Evolutionary conservation across 2,888 invertebrate genomes (phyloP).

Genomic region (Plutella xylostella): DNA sequence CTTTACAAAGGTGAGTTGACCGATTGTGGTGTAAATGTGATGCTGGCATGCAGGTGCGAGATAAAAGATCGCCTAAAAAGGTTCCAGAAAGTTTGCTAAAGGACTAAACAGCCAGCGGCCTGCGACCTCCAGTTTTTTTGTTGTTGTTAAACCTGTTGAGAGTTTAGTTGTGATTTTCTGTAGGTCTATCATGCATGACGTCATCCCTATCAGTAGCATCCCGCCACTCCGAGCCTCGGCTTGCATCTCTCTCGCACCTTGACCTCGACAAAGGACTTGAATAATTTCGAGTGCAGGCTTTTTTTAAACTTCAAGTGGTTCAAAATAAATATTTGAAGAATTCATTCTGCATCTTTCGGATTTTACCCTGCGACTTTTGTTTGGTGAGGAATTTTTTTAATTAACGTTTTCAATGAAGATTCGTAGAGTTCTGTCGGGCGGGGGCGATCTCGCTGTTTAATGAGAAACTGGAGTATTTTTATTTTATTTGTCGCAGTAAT

Average conservation of each 20-base stretch:
- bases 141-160: slow-evolving; percentile 30
- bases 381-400: slow-evolving; percentile 27
- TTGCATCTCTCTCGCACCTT: slow-evolving; percentile 35
- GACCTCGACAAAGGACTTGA: slow-evolving; percentile 17
- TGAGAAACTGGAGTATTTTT: background rate
- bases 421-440: background rate
- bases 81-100: slow-evolving; percentile 5
- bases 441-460: background rate
- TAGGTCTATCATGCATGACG: slow-evolving; percentile 38
- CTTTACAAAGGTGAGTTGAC: slow-evolving; percentile 45
- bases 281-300: slow-evolving; percentile 15
- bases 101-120: background rate
- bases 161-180: slow-evolving; percentile 27
- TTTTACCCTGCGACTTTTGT: slow-evolving; percentile 19
- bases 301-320: slow-evolving; percentile 5
- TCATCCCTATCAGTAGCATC: slow-evolving; percentile 35
- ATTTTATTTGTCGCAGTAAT: background rate
- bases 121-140: slow-evolving; percentile 22
- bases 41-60: slow-evolving; percentile 22
- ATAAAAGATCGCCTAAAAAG: slow-evolving; percentile 25
- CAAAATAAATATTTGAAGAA: slow-evolving; percentile 19
- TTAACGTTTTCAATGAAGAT: slow-evolving; percentile 17
- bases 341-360: slow-evolving; percentile 8
- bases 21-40: slow-evolving; percentile 2
- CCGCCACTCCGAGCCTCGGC: slow-evolving; percentile 15